These are phyloP conservation scores for Pygathrix nemaeus DNA, from an alignment of 2,113 vertebrate genomes.

Conservation along the genomic window DNA sequence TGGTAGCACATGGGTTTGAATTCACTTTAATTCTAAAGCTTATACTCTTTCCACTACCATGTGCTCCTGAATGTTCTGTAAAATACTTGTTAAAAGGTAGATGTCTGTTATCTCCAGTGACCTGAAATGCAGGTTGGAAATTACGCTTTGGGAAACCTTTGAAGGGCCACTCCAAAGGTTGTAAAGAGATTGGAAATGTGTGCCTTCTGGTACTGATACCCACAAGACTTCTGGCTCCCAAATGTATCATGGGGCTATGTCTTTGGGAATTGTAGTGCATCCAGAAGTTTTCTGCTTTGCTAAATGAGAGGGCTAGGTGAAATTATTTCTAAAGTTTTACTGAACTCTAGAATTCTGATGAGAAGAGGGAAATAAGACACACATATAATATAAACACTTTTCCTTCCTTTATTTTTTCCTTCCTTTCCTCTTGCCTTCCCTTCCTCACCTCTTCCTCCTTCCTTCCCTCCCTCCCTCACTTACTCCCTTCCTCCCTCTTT, in stretches of 20 bases:
- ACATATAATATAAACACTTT: not conserved
- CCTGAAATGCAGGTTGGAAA: not conserved
- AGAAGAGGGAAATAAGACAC: not conserved
- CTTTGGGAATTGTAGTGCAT: not conserved
- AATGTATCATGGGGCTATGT: not conserved
- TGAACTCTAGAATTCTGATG: not conserved
- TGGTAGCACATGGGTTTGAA: not conserved
- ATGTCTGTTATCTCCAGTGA: not conserved
- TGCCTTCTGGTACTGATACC: not conserved
- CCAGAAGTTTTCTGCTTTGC: conserved; percentile 3
- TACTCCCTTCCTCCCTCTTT: accelerated
- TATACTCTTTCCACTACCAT: not conserved
- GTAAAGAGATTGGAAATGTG: not conserved
- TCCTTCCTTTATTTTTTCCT: not conserved
- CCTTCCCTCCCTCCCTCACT: accelerated
- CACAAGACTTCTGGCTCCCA: not conserved
- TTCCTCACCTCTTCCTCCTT: accelerated
- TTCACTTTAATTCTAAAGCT: not conserved
- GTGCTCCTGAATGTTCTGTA: not conserved
- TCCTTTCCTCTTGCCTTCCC: not conserved
- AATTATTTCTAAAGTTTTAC: not conserved
- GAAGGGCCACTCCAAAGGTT: not conserved
- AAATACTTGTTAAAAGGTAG: not conserved
- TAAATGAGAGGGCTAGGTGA: not conserved
- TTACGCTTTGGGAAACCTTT: not conserved